Base-by-base conservation (phyloP, 2,888 invertebrate genomes). In the Lasioglossum marginatum region DNA sequence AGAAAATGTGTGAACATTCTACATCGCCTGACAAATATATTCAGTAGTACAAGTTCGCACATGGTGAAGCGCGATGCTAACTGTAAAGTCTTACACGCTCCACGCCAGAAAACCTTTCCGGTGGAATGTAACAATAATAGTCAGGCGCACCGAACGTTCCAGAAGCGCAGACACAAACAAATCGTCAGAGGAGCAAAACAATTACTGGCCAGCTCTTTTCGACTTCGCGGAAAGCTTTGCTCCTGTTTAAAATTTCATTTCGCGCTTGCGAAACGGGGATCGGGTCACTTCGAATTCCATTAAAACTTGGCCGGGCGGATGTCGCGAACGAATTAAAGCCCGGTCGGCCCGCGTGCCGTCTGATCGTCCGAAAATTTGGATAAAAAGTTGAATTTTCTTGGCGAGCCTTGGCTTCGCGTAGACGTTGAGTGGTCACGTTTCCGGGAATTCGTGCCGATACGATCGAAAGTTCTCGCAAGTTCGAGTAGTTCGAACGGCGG, bases 381-480 rank as follows among this genome's bases (percentile, higher is more conserved):
- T 31, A 63, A 63, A 63, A 63, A 63, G 63, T 63, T 63, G 63
- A 16, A 63, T 63, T 16, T 63, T 2, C 31, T 14, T 12, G 63
- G 63, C 63, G 63, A 52, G 52, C 23, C 31, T 6, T 14, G 63
- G 27, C 63, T 63, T 2, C 63, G 63, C 31, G 16, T 4, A 34
- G 27, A 34, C 45, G 52, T 43, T 60, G 76, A 85, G 73, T 77
- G 80, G 77, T 79, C 86, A 87, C 76, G 86, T 79, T 71, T 27
- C 34, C 57, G 77, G 70, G n/a, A 63, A 70, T 52, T 48, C 68
- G 45, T 45, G 45, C 40, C 71, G 71, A 81, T 81, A 82, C 88
- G 87, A 83, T 60, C 86, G 83, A 52, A 74, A 68, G 52, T 72
- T 27, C 71, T 43, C 63, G 40, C 52, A 83, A 79, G 75, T 83